A percentile compares a stretch with the other conserved stretches of the same genome.
Evolutionary conservation across 2,113 vertebrate species (phyloP).

Genomic region (Aptenodytes forsteri): DNA sequence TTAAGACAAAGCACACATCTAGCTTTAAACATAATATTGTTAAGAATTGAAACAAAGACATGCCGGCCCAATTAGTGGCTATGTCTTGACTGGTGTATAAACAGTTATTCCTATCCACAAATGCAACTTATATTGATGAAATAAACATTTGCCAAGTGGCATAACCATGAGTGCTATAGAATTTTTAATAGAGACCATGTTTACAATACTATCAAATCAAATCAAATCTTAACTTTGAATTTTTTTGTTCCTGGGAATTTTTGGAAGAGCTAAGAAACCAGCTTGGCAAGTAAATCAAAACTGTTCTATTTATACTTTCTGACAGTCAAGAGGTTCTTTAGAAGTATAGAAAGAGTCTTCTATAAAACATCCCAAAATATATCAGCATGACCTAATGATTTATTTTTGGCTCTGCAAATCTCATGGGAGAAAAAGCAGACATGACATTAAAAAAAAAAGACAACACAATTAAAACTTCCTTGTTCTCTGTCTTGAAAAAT

Average conservation of each 20-base stretch:
- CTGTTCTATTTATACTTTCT: constrained; percentile 47
- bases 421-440: neutral
- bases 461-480: neutral
- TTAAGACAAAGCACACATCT: neutral
- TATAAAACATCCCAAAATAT: constrained; percentile 44
- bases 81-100: neutral
- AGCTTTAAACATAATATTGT: neutral
- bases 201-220: neutral
- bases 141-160: neutral
- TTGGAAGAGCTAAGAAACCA: neutral
- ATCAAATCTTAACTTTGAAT: neutral
- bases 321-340: constrained; percentile 11
- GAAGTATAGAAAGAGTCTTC: constrained; percentile 26
- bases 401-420: constrained; percentile 13
- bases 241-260: neutral
- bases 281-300: constrained; percentile 43
- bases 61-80: neutral
- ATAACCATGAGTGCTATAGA: neutral
- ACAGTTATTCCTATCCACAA: neutral
- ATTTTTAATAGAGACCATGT: neutral
- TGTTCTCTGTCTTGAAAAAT: neutral
- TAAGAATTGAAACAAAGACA: neutral
- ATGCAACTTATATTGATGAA: neutral
- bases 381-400: neutral
- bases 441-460: neutral